Base-by-base conservation (phyloP, 2,113 vertebrate genomes). In the Sinosuthora webbiana region DNA sequence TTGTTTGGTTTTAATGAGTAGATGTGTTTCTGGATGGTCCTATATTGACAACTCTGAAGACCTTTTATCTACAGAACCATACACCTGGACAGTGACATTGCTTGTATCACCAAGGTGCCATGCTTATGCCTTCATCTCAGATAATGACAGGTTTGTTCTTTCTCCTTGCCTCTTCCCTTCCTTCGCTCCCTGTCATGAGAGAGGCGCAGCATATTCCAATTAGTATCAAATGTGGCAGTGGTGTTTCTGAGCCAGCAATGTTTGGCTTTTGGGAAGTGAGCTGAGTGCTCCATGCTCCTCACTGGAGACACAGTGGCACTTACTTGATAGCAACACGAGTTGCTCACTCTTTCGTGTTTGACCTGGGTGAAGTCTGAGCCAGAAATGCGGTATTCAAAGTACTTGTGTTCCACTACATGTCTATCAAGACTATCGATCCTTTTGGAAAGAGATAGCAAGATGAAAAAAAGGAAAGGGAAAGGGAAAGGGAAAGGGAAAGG, bases 1-100 rank as follows among this genome's bases (percentile, higher is more conserved):
- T 83, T 88, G 50, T 82, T 91, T 89, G 39, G 27, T 89, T 94
- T 93, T 95, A 95, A 96, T 97, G 67, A 91, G 68, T 85, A 78
- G 21, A 3, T 9, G 60, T 70, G 45, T 83, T 42, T 79, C 41
- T 67, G 87, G 83, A 83, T 25, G 42, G 59, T 69, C 42, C 41
- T 78, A 1, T 64, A 77, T 30, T 71, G 80, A 78, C 86, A 96
- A 3, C 23, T 30, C 18, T 31, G 45, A 71, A 69, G 64, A 50
- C 8, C 21, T 83, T 86, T 94, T 63, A 31, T 88, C 56, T 80
- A 22, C 41, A 71, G 70, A 97, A 20, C 25, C 1, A 1, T 44
- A 9, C 67, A 73, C 63, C 71, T 57, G 52, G 92, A 59, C 67
- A 70, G 56, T 62, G 88, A 89, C 87, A 94, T 28, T 63, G 71